These are phyloP conservation scores for Bovichtus variegatus DNA, from an alignment of 2,797 vertebrate species.

Conservation along the genomic window DNA sequence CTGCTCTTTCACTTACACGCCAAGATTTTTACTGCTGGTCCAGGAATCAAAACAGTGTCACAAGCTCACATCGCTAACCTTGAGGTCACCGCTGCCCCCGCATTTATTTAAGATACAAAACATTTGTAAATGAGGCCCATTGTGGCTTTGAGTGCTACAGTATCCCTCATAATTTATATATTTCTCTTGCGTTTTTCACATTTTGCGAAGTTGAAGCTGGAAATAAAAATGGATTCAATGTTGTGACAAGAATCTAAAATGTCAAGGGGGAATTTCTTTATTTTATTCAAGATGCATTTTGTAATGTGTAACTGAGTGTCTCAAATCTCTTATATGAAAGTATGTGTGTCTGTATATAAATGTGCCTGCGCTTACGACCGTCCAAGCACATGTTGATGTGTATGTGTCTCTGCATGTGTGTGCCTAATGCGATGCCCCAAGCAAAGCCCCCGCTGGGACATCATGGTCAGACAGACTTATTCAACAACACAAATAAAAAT, in stretches of 20 bases:
- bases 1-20: background rate
- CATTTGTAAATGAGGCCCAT: slow-evolving; percentile 4
- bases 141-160: background rate
- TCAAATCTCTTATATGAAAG: slow-evolving; percentile 4
- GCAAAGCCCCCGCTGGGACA: slow-evolving; percentile 85
- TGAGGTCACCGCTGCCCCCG: slow-evolving; percentile 2
- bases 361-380: slow-evolving; percentile 33
- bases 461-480: slow-evolving; percentile 92
- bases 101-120: slow-evolving; percentile 1
- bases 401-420: slow-evolving; percentile 65
- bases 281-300: slow-evolving; percentile 11
- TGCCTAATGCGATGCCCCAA: slow-evolving; percentile 67
- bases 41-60: background rate
- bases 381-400: slow-evolving; percentile 51
- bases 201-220: background rate
- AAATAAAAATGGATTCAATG: slow-evolving; percentile 27
- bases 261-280: slow-evolving; percentile 16
- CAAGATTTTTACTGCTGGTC: slow-evolving; percentile 11
- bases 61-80: slow-evolving; percentile 12
- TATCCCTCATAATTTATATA: slow-evolving; percentile 2
- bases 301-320: background rate
- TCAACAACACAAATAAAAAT: slow-evolving; percentile 99
- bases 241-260: slow-evolving; percentile 28
- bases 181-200: background rate
- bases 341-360: slow-evolving; percentile 29